These are phyloP conservation scores for Orthosia gothica DNA, from an alignment of 2,888 invertebrate genomes.

Conservation along the genomic window DNA sequence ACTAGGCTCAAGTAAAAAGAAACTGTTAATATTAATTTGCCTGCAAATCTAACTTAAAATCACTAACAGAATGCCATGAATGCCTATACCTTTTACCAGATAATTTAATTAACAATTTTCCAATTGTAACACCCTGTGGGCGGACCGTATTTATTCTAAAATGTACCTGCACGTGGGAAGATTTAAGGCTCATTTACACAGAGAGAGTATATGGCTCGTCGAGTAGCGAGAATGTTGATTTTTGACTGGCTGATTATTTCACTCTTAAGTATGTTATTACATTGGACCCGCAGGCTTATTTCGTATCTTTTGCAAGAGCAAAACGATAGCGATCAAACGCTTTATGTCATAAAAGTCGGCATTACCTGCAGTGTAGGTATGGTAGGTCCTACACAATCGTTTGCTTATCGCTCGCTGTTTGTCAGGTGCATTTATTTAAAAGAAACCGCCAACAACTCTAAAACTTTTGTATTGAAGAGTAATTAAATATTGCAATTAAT, in stretches of 20 bases:
- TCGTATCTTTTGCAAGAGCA: too few relatives aligned
- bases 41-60: background rate
- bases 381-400: too few relatives aligned
- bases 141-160: background rate
- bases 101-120: constrained; percentile 16
- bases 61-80: background rate
- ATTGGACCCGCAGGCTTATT: too few relatives aligned
- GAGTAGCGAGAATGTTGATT: background rate
- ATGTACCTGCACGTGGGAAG: constrained; percentile 33
- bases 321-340: too few relatives aligned
- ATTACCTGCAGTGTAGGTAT: too few relatives aligned
- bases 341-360: too few relatives aligned
- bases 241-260: background rate
- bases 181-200: background rate
- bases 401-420: too few relatives aligned
- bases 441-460: too few relatives aligned
- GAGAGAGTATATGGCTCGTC: background rate
- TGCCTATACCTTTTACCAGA: background rate
- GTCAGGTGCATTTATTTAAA: too few relatives aligned
- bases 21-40: background rate
- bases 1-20: too few relatives aligned
- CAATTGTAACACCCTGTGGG: constrained; percentile 13
- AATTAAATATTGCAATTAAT: too few relatives aligned
- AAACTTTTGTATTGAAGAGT: too few relatives aligned
- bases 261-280: background rate